Evolutionary conservation across 2,888 invertebrate species (phyloP), one percentile per base, ranked within the genome.

Genomic region (Harmothoe impar): DNA sequence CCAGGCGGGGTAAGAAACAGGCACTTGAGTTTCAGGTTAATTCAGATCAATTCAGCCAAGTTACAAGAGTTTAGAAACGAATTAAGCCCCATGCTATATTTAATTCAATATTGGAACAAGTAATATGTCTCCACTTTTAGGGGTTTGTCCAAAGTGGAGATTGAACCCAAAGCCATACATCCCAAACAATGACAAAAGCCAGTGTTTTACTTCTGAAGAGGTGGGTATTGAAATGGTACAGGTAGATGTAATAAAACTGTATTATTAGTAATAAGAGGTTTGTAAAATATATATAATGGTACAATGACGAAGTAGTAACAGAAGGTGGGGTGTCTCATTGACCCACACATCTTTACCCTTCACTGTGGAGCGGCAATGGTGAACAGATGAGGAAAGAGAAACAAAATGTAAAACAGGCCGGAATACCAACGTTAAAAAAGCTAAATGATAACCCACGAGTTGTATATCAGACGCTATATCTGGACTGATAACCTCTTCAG

Each of bases 271-370:
- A 17, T 77, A 31, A 10, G 25, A 77, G 31, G 77, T 43, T 29
- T 77, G 17, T 62, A 81, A 35, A 43, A 43, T 81, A 81, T 81
- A 81, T 20, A 43, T 86, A 86, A 86, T 86, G 52, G 29, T 33
- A 86, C 86, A 86, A 86, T 86, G 33, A 86, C 56, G 54, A 86
- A 31, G 86, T 29, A 54, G 54, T 86, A 86, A 52, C 20, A 86
- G 86, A 86, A 43, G 86, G 86, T 86, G 86, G 86, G 86, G 33
- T 33, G 23, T 12, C 20, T 25, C 29, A 54, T 0, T 10, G 43
- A 43, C 86, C 86, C 86, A 86, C 86, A 3, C 86, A 86, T 86
- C 86, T 25, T 86, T 86, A 86, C 86, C 86, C 86, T 86, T 86
- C 86, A 86, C 86, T 86, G 86, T 54, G 15, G 86, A 10, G 54